These are phyloP conservation scores for Latheticus oryzae DNA, from an alignment of 2,888 invertebrate genomes.

Conservation along the genomic window DNA sequence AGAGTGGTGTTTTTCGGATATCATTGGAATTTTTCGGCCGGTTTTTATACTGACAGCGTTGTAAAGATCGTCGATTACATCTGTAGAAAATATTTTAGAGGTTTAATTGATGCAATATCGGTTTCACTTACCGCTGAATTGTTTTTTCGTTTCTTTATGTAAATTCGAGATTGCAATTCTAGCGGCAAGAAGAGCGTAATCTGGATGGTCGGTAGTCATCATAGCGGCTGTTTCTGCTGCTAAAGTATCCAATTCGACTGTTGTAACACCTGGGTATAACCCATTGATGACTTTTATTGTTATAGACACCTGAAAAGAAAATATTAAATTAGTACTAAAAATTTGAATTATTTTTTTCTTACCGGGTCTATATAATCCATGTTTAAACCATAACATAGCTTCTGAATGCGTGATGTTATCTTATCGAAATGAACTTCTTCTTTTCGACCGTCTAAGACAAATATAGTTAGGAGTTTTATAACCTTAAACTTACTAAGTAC, in stretches of 20 bases:
- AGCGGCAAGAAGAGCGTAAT: conserved; percentile 91
- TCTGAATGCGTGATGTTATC: conserved; percentile 95
- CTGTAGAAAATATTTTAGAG: conserved; percentile 65
- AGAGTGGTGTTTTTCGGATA: conserved; percentile 84
- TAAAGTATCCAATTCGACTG: conserved; percentile 95
- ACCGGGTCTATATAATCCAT: conserved; percentile 97
- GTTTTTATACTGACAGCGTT: conserved; percentile 81
- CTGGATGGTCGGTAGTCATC: conserved; percentile 97
- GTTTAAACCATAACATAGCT: conserved; percentile 94
- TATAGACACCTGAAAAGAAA: conserved; percentile 74
- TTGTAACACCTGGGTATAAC: conserved; percentile 95
- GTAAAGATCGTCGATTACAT: conserved; percentile 90
- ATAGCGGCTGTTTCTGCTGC: conserved; percentile 99
- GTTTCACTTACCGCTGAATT: conserved; percentile 80
- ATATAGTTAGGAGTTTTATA: too few relatives aligned
- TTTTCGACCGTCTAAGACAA: conserved; percentile 90
- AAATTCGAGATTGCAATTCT: conserved; percentile 92
- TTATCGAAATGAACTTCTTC: conserved; percentile 97
- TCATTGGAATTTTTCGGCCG: conserved; percentile 81
- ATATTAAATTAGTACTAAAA: conserved; percentile 2
- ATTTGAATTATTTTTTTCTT: too few relatives aligned
- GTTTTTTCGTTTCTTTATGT: conserved; percentile 96
- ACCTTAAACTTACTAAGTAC: too few relatives aligned
- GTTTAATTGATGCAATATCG: background rate
- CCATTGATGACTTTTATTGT: conserved; percentile 94